phyloP scores from a whole-genome alignment of 1,140 invertebrate species.

The Solenopsis invicta region DNA sequence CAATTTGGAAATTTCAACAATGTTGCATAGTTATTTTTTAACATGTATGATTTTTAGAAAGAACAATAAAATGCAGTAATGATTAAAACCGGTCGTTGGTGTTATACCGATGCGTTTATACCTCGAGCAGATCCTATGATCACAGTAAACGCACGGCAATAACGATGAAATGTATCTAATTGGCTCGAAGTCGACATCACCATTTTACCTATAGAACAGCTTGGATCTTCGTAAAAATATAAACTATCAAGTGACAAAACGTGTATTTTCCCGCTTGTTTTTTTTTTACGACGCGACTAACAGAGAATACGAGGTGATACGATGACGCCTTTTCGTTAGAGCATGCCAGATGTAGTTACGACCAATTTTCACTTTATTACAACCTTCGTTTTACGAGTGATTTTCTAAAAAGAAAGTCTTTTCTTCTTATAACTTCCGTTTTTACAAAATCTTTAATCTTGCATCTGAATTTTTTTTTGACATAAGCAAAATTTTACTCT shows the following conservation, averaged over 20 bases:
- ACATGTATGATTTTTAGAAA: conserved; percentile 16
- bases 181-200: conserved; percentile 51
- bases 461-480: too few species aligned
- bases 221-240: conserved; percentile 40
- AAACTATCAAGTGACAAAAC: conserved; percentile 22
- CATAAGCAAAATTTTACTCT: too few species aligned
- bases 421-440: not conserved
- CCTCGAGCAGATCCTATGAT: conserved; percentile 44
- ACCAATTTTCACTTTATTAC: conserved; percentile 48
- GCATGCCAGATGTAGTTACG: conserved; percentile 21
- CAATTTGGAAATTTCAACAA: not conserved
- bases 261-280: conserved; percentile 9
- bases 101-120: not conserved
- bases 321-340: conserved; percentile 19
- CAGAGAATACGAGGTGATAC: conserved; percentile 1
- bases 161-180: conserved; percentile 67
- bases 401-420: not conserved
- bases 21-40: conserved; percentile 3
- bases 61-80: conserved; percentile 9
- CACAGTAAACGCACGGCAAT: conserved; percentile 65
- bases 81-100: conserved; percentile 52
- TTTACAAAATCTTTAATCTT: not conserved
- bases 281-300: conserved; percentile 49
- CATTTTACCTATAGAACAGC: conserved; percentile 16
- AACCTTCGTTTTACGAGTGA: not conserved